These are phyloP conservation scores for Marmota flaviventris DNA, from an alignment of 2,113 vertebrate species.

Conservation along the genomic window DNA sequence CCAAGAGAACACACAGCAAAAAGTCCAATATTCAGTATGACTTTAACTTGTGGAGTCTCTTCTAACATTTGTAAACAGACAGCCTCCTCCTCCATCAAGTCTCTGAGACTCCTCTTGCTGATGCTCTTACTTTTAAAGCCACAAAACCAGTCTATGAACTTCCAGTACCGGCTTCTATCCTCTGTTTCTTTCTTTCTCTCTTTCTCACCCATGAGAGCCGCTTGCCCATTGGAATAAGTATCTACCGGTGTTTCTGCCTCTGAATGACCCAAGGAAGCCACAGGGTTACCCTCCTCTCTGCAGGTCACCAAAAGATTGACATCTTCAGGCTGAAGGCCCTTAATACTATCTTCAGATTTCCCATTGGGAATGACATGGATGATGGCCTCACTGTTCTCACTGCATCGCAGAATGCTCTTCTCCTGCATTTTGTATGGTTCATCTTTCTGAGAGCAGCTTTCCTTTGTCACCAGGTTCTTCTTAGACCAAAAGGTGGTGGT, in stretches of 20 bases:
- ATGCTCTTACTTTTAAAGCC: slow-evolving; percentile 90
- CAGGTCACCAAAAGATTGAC: slow-evolving; percentile 92
- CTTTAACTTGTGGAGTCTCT: slow-evolving; percentile 93
- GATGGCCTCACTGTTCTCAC: slow-evolving; percentile 80
- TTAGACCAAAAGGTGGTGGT: slow-evolving; percentile 96
- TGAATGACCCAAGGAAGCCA: slow-evolving; percentile 89
- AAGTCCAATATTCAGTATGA: slow-evolving; percentile 94
- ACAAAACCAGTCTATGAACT: slow-evolving; percentile 94
- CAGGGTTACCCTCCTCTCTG: slow-evolving; percentile 89
- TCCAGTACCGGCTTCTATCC: slow-evolving; percentile 84
- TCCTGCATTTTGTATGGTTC: slow-evolving; percentile 89
- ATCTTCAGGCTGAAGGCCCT: slow-evolving; percentile 91
- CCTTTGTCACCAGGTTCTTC: slow-evolving; percentile 82
- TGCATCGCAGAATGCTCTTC: slow-evolving; percentile 87
- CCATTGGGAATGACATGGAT: slow-evolving; percentile 91
- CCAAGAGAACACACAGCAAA: slow-evolving; percentile 94
- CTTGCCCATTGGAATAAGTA: slow-evolving; percentile 89
- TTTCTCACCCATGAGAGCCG: slow-evolving; percentile 87
- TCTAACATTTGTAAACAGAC: slow-evolving; percentile 94
- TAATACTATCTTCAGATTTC: slow-evolving; percentile 91
- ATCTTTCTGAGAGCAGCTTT: slow-evolving; percentile 83
- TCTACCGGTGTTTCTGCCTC: slow-evolving; percentile 93
- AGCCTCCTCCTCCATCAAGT: slow-evolving; percentile 89
- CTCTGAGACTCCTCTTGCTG: slow-evolving; percentile 87
- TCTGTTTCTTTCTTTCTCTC: slow-evolving; percentile 85